Conservation (phyloP, 2,888 invertebrate species). For the Limenitis camilla region DNA sequence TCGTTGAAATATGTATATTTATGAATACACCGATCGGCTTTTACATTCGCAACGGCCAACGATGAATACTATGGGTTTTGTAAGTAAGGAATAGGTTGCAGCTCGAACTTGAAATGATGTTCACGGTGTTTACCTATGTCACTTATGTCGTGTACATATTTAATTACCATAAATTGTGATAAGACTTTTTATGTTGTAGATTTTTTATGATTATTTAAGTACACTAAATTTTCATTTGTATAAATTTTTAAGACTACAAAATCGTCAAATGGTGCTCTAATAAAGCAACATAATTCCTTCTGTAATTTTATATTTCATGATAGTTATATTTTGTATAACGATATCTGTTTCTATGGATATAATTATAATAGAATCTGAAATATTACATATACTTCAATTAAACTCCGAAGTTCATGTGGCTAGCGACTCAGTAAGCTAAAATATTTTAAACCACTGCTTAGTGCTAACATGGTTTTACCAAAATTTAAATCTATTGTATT, state of each 20-base stretch:
- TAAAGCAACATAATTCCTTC: constrained; percentile 27
- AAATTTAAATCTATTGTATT: constrained; percentile 38
- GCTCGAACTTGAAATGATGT: constrained; percentile 2
- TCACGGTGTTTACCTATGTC: constrained; percentile 18
- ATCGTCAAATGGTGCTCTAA: constrained; percentile 41
- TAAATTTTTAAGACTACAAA: constrained; percentile 31
- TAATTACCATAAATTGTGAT: constrained; percentile 49
- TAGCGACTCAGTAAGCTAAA: constrained; percentile 5
- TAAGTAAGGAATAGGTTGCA: constrained; percentile 12
- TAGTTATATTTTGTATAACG: constrained; percentile 20
- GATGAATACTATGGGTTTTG: background rate
- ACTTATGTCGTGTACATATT: constrained; percentile 35
- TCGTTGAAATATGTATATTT: constrained; percentile 33
- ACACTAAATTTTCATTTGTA: constrained; percentile 30
- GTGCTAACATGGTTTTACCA: background rate
- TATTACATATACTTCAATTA: constrained; percentile 1
- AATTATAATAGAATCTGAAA: constrained; percentile 8
- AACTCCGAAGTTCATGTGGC: constrained; percentile 7
- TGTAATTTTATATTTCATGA: constrained; percentile 25
- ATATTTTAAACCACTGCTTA: constrained; percentile 11
- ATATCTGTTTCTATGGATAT: constrained; percentile 3
- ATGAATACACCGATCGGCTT: constrained; percentile 23
- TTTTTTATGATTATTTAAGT: constrained; percentile 31
- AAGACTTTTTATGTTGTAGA: constrained; percentile 40
- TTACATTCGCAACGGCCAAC: constrained; percentile 5